Evolutionary conservation across 2,113 vertebrate genomes (phyloP), one percentile per base, ranked within the genome.

Genomic region (Todiramphus saurophagus): DNA sequence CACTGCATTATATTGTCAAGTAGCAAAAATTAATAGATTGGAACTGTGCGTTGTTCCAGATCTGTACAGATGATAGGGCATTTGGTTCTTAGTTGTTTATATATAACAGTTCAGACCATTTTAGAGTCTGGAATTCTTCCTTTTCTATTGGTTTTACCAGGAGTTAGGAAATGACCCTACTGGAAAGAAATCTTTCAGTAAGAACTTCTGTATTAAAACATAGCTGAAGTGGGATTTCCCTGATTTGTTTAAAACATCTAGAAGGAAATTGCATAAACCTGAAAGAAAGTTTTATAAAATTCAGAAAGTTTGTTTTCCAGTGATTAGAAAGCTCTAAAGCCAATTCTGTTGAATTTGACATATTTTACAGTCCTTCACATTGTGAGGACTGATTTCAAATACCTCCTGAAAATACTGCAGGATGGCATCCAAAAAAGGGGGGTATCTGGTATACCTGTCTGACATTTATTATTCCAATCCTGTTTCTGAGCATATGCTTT

Each of bases 371-470:
- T 75, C 53, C n/a, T 89, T 87, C 14, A 27, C 37, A 37, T 62
- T 59, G 64, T 60, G 43, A 67, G 83, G 91, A 95, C 14, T 80
- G 53, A 80, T 96, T 96, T 91, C 39, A 83, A 87, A 89, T 87
- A 43, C 27, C 66, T 84, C 74, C 69, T 64, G 74, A 68, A 91
- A 94, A 94, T 48, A 75, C 43, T 28, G 30, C 62, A 14, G 39
- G 64, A 72, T 64, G 39, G 6, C 20, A 64, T 83, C 50, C 17
- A 85, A 75, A 94, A 60, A 30, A 50, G 24, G 23, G 4, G 8
- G 4, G 25, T 7, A 28, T 53, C 58, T 89, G n/a, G 17, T 87
- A 50, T 39, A 94, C n/a, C 66, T 93, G 77, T n/a, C 37, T 92
- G 69, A 76, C 19, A 76, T 93, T 89, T 84, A 56, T 60, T 86